Evolutionary conservation across 1,140 invertebrate genomes (phyloP), one percentile per base, ranked within the genome.

Genomic region (Brachionus manjavacas): DNA sequence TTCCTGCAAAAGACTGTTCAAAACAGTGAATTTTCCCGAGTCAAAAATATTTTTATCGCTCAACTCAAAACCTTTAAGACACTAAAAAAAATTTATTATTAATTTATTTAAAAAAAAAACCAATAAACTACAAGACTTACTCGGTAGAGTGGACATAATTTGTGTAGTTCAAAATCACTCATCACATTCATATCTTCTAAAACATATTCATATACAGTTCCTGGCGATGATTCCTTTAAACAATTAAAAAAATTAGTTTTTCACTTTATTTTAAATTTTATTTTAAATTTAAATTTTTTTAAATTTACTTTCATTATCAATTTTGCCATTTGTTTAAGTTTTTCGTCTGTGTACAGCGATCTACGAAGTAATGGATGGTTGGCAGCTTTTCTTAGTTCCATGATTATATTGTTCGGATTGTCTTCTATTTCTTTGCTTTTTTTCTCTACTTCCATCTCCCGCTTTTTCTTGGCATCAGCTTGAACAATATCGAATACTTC

Each of bases 91-190:
- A 79, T 39, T 3, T 41, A 7, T 41, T 20, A 84, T 11, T 11
- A 28, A 84, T 35, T 39, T 20, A 16, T 39, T 31, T 16, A 2
- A 20, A 25, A 7, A 6, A 14, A 60, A 39, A 20, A 9, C n/a
- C n/a, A n/a, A n/a, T n/a, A n/a, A n/a, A n/a, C n/a, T n/a, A 23
- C 4, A 23, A 31, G 0, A 52, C 20, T 31, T 55, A 80, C 76
- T 16, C 31, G 23, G 23, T 81, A 81, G 12, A 64, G 52, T 23
- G 79, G 64, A 68, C 79, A 81, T 6, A 81, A 35, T 64, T 64
- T 92, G 88, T 95, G 93, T 80, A 98, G 93, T 87, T 96, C 94
- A 90, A 95, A 97, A 90, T 98, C 96, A 0, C 94, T 95, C 91
- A 94, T 92, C 86, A 93, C 93, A 20, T 92, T 89, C 87, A 98